phyloP scores from a whole-genome alignment of 1,140 invertebrate species.

The Habropoda laboriosa region DNA sequence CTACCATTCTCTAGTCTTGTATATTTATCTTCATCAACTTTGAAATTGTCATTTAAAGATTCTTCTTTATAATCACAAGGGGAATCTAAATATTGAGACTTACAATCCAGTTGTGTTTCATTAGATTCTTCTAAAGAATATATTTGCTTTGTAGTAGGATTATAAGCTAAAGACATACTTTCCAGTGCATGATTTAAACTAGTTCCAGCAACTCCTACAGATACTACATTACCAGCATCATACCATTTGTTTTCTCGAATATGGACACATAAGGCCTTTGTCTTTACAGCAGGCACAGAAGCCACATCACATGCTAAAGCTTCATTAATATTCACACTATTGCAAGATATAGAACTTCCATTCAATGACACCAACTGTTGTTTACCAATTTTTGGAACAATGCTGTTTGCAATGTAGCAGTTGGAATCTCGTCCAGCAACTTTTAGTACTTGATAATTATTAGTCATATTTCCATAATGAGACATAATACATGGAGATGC shows the following conservation, averaged over 20 bases:
- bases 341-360: slow-evolving; percentile 75
- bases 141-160: slow-evolving; percentile 81
- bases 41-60: slow-evolving; percentile 27
- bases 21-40: slow-evolving; percentile 52
- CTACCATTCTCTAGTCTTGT: slow-evolving; percentile 62
- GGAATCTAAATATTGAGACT: slow-evolving; percentile 52
- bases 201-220: slow-evolving; percentile 74
- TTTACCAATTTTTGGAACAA: slow-evolving; percentile 70
- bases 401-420: slow-evolving; percentile 63
- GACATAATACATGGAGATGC: slow-evolving; percentile 48
- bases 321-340: slow-evolving; percentile 75
- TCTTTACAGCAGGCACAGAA: slow-evolving; percentile 61
- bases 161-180: slow-evolving; percentile 82
- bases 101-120: slow-evolving; percentile 48
- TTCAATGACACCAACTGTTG: slow-evolving; percentile 77
- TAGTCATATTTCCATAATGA: slow-evolving; percentile 46
- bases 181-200: slow-evolving; percentile 81
- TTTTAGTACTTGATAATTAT: slow-evolving; percentile 63
- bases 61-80: slow-evolving; percentile 57
- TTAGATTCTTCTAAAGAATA: slow-evolving; percentile 74
- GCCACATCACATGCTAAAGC: slow-evolving; percentile 75
- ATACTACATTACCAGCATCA: slow-evolving; percentile 75
- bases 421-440: slow-evolving; percentile 57
- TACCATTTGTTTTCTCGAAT: slow-evolving; percentile 79
- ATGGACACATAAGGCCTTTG: slow-evolving; percentile 75